Conservation (phyloP, 2,888 invertebrate genomes). For the Morpho deidamia region DNA sequence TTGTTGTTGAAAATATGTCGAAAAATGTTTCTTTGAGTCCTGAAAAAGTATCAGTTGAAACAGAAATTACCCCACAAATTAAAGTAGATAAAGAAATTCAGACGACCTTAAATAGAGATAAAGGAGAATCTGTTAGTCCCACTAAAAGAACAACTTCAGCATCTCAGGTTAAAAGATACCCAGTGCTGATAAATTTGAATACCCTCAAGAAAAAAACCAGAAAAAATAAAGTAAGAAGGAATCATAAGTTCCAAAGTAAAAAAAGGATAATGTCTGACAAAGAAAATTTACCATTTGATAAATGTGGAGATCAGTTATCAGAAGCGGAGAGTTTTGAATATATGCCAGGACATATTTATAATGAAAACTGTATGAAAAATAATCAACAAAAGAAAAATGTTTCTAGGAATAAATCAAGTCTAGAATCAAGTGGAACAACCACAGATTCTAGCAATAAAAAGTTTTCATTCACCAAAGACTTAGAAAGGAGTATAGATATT, state of each 20-base stretch:
- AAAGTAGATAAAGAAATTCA: conserved; percentile 62
- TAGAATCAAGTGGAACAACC: conserved; percentile 61
- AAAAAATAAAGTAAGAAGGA: conserved; percentile 40
- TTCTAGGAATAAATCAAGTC: conserved; percentile 61
- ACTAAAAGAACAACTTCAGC: conserved; percentile 14
- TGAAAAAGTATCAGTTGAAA: conserved; percentile 39
- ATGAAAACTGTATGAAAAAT: conserved; percentile 60
- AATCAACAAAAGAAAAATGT: conserved; percentile 36
- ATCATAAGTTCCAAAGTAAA: conserved; percentile 38
- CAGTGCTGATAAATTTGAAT: conserved; percentile 57
- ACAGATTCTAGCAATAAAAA: conserved; percentile 65
- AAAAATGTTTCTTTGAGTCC: conserved; percentile 47
- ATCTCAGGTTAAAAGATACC: conserved; percentile 37
- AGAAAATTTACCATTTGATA: conserved; percentile 40
- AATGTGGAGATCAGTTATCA: conserved; percentile 60
- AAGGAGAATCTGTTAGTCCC: conserved; percentile 29
- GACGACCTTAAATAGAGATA: conserved; percentile 44
- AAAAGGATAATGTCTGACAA: conserved; percentile 33
- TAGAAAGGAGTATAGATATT: conserved; percentile 80
- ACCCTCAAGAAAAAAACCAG: conserved; percentile 47
- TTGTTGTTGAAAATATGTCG: conserved; percentile 46
- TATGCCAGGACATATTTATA: conserved; percentile 77
- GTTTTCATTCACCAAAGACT: conserved; percentile 74
- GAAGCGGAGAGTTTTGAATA: conserved; percentile 85
- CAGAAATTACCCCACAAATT: conserved; percentile 30